Conservation (phyloP, 2,113 vertebrate species). For the Hydrochoerus hydrochaeris region DNA sequence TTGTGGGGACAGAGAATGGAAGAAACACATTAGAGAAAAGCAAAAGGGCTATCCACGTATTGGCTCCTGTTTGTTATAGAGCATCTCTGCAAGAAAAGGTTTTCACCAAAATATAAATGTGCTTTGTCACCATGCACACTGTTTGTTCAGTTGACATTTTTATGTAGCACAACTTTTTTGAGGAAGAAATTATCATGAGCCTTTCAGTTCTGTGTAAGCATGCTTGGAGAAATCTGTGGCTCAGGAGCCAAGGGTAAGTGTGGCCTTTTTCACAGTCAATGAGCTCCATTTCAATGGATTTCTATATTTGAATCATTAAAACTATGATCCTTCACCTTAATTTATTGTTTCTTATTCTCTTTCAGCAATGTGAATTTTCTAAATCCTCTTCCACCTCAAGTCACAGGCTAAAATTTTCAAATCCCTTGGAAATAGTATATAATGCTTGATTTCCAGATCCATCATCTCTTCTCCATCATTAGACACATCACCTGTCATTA, state of each 20-base stretch:
- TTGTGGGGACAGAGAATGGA: neutral
- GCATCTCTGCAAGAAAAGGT: neutral
- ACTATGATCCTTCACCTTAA: neutral
- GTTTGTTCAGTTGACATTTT: neutral
- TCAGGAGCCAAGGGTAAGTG: neutral
- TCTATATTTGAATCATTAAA: neutral
- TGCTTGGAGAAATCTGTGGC: neutral
- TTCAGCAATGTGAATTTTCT: neutral
- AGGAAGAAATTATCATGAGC: neutral
- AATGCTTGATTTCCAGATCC: neutral
- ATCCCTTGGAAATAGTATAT: neutral
- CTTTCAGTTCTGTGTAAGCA: neutral
- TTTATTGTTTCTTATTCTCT: neutral
- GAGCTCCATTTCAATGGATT: neutral
- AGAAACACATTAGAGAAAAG: neutral
- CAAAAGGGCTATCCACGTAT: neutral
- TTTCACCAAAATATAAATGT: neutral
- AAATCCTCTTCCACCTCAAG: neutral
- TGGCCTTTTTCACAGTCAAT: neutral
- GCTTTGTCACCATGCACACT: neutral
- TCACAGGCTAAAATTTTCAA: neutral
- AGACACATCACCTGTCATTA: neutral
- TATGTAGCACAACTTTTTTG: neutral
- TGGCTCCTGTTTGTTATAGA: neutral
- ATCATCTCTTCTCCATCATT: neutral